Evolutionary conservation across 2,113 vertebrate genomes (phyloP).

Genomic region (Casuarius casuarius): DNA sequence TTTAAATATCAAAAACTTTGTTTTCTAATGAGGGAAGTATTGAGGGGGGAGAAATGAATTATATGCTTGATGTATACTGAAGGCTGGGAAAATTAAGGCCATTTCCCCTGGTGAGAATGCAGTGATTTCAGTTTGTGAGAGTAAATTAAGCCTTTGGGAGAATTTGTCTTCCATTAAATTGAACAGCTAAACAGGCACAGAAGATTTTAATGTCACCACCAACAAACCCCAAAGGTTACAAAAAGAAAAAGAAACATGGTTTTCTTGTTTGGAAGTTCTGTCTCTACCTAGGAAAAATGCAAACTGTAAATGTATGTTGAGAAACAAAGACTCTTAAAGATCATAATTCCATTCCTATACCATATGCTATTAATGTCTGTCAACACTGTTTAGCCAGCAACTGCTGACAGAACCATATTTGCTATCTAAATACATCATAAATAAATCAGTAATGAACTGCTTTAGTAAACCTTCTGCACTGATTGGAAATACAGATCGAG

Average conservation of each 20-base stretch:
- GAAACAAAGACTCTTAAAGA: constrained; percentile 77
- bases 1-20: constrained; percentile 81
- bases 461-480: constrained; percentile 83
- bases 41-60: constrained; percentile 78
- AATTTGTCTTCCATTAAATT: constrained; percentile 83
- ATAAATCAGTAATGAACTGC: constrained; percentile 87
- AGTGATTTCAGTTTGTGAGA: constrained; percentile 79
- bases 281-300: constrained; percentile 62
- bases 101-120: constrained; percentile 78
- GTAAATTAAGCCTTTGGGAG: constrained; percentile 83
- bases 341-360: constrained; percentile 81
- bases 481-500: constrained; percentile 84
- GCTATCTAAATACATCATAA: constrained; percentile 88
- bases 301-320: constrained; percentile 65
- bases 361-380: constrained; percentile 89
- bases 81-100: constrained; percentile 80
- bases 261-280: constrained; percentile 39
- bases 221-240: constrained; percentile 77
- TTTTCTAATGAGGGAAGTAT: constrained; percentile 76
- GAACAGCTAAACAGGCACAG: constrained; percentile 81
- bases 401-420: constrained; percentile 87
- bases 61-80: constrained; percentile 80
- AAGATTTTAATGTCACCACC: constrained; percentile 78
- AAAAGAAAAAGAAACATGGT: constrained; percentile 52
- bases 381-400: constrained; percentile 86